These are phyloP conservation scores for Armadillidium nasatum DNA, from an alignment of 1,140 invertebrate species.

Conservation along the genomic window DNA sequence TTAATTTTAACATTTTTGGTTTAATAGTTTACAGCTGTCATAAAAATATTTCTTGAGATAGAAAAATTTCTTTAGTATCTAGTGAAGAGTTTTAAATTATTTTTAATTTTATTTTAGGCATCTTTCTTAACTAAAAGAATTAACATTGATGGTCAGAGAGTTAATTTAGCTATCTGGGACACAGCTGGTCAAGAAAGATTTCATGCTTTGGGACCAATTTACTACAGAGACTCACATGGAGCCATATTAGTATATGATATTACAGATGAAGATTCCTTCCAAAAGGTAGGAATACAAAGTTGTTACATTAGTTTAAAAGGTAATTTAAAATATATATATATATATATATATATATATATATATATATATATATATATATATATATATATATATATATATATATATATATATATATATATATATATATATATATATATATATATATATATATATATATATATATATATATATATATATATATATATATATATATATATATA, in stretches of 20 bases:
- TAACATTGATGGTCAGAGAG: slow-evolving; percentile 80
- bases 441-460: no score
- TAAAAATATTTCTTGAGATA: no score
- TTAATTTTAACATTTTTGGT: no score
- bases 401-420: slow-evolving; percentile 2
- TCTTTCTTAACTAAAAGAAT: slow-evolving; percentile 95
- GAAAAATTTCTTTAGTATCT: no score
- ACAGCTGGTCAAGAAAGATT: slow-evolving; percentile 94
- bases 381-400: slow-evolving; percentile 6
- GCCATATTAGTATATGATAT: slow-evolving; percentile 98
- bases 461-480: no score
- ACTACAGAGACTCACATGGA: slow-evolving; percentile 95
- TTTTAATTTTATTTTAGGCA: slow-evolving; percentile 63
- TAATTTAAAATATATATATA: not conserved
- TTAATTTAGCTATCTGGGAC: slow-evolving; percentile 96
- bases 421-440: no score
- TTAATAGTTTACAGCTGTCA: no score
- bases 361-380: slow-evolving; percentile 9
- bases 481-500: no score
- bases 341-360: slow-evolving; percentile 3
- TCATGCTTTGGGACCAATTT: slow-evolving; percentile 94
- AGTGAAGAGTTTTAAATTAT: no score
- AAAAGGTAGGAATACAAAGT: slow-evolving; percentile 67
- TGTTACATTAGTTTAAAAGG: no score
- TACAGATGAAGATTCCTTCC: slow-evolving; percentile 93